These are phyloP conservation scores for Lepidotrigona ventralis DNA, from an alignment of 1,140 invertebrate species.

Conservation along the genomic window DNA sequence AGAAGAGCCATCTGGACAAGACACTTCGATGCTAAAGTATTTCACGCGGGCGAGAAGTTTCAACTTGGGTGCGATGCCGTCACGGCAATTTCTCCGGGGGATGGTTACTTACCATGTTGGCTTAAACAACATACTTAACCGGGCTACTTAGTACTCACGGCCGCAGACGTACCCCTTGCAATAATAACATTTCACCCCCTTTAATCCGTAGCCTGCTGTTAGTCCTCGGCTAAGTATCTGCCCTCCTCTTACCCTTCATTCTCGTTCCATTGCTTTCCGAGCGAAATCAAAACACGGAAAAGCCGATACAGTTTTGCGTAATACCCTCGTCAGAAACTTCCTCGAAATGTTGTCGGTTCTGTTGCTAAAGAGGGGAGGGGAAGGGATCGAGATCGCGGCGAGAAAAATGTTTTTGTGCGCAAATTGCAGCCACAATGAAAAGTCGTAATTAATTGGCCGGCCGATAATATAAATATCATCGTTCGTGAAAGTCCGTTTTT, in stretches of 20 bases:
- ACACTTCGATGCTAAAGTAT: slow-evolving; percentile 65
- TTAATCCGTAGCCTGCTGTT: slow-evolving; percentile 75
- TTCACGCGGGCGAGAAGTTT: slow-evolving; percentile 58
- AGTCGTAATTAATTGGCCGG: slow-evolving; percentile 18
- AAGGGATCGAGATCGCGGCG: neutral
- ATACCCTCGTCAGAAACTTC: slow-evolving; percentile 61
- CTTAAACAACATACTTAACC: slow-evolving; percentile 81
- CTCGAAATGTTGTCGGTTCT: slow-evolving; percentile 44
- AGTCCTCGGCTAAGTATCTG: slow-evolving; percentile 69
- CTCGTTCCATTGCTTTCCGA: slow-evolving; percentile 38
- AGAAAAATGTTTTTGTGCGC: slow-evolving; percentile 30
- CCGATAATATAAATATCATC: no score
- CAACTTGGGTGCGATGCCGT: slow-evolving; percentile 62
- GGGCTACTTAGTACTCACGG: slow-evolving; percentile 77
- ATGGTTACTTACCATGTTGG: slow-evolving; percentile 79
- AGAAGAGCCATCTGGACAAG: slow-evolving; percentile 66
- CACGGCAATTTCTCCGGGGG: slow-evolving; percentile 73
- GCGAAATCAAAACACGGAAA: slow-evolving; percentile 74
- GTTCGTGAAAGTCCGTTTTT: no score
- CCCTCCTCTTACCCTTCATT: slow-evolving; percentile 44
- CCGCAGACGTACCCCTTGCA: slow-evolving; percentile 77
- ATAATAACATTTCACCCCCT: slow-evolving; percentile 80
- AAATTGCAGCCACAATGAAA: slow-evolving; percentile 47
- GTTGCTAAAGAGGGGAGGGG: slow-evolving; percentile 24
- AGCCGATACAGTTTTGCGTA: slow-evolving; percentile 69